These are phyloP conservation scores for Phaethornis superciliosus DNA, from an alignment of 2,113 vertebrate genomes.

Conservation along the genomic window DNA sequence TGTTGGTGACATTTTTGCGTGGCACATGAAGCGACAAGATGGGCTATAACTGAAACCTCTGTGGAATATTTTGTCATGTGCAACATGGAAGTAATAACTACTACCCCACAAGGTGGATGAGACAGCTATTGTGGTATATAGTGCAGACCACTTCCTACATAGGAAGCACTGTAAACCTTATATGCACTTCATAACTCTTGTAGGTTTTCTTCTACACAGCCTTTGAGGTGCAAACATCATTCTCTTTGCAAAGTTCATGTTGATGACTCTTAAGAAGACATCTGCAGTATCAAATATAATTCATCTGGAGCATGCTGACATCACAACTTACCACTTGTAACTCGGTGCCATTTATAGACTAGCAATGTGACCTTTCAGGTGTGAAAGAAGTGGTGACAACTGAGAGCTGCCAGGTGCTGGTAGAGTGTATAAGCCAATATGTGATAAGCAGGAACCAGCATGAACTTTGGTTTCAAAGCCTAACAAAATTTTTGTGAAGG, in stretches of 20 bases:
- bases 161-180: background rate
- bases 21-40: background rate
- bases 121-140: background rate
- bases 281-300: background rate
- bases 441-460: background rate
- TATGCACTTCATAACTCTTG: background rate
- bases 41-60: background rate
- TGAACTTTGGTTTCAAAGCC: background rate
- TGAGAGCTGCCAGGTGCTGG: background rate
- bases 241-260: background rate
- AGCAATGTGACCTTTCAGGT: background rate
- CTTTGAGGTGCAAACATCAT: background rate
- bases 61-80: background rate
- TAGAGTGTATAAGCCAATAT: background rate
- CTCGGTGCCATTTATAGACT: background rate
- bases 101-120: background rate
- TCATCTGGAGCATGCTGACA: background rate
- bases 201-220: background rate
- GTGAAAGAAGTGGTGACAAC: constrained; percentile 24
- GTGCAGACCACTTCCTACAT: background rate
- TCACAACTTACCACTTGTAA: background rate
- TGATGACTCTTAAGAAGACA: background rate
- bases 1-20: background rate
- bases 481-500: background rate
- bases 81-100: background rate